Base-by-base conservation (phyloP, 2,888 invertebrate species). In the Pheosia tremula region DNA sequence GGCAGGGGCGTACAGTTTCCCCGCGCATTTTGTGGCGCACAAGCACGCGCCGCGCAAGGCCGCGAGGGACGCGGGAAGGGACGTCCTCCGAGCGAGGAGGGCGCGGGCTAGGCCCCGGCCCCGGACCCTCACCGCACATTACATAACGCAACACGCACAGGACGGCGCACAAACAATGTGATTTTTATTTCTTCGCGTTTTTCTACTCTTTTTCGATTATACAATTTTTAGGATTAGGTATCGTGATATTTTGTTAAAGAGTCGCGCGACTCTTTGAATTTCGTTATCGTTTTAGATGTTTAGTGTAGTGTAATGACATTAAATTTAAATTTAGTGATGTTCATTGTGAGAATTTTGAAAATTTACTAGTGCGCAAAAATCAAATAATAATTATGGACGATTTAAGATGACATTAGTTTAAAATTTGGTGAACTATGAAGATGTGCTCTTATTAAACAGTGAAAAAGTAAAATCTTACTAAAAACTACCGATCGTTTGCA, bases 141-240 rank as follows among this genome's bases (percentile, higher is more conserved):
- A 93, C 90, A 87, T 93, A 93, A 93, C 93, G 75, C 84, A 88
- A 88, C 88, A 93, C 93, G 93, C 93, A 93, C 93, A 93, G 91
- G 85, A 92, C 88, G 86, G 93, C 93, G 93, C 93, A 93, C 93
- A 93, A 93, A 92, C 87, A 89, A 93, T 93, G 93, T 93, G 92
- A 93, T 93, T 91, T 91, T 89, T 89, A 91, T 90, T 87, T 86
- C 83, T 84, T 84, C 83, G 69, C 80, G 82, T 85, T 90, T 61
- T 92, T 92, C 87, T 91, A 92, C 87, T 81, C 80, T 90, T 91
- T 82, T 93, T 91, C 88, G 80, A 90, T 85, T 93, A 90, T 93
- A 93, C 93, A 92, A 86, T 81, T 83, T 89, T 85, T 92, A 91
- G 91, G 85, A 86, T 90, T 88, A 91, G 24, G 86, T 77, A 82